Percentiles rank a stretch among this genome's conserved stretches.
phyloP scores from a whole-genome alignment of 2,113 vertebrate species.

The Eretmochelys imbricata region DNA sequence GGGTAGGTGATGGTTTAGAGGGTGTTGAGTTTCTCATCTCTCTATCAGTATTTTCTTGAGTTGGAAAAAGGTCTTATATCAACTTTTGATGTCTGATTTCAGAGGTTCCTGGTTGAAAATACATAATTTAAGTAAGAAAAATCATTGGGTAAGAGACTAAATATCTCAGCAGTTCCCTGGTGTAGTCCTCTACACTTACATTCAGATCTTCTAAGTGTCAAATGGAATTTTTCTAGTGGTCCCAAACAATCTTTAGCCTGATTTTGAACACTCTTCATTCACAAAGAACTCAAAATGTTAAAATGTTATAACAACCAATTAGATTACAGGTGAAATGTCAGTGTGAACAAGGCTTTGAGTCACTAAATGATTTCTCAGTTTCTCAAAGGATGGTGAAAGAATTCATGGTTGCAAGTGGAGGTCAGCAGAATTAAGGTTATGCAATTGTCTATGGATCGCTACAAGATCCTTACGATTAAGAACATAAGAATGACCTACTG shows the following conservation, averaged over 20 bases:
- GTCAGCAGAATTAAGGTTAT: not conserved
- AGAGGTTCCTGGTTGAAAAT: not conserved
- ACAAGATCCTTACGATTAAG: no score
- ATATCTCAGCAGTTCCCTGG: not conserved
- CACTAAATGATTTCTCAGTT: not conserved
- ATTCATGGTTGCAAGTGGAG: not conserved
- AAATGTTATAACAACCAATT: not conserved
- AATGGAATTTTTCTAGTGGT: not conserved
- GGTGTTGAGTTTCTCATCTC: not conserved
- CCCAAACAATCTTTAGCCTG: not conserved
- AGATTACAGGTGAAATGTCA: not conserved
- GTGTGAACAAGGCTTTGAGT: not conserved
- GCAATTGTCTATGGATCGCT: not conserved
- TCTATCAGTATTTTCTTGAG: conserved; percentile 29
- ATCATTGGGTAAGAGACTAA: not conserved
- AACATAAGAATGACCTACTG: no score
- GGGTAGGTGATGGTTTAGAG: not conserved
- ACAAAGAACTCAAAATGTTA: no score
- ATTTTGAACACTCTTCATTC: no score
- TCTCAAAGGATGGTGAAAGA: not conserved
- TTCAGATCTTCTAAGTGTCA: not conserved
- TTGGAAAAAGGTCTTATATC: not conserved
- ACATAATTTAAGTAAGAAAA: no score
- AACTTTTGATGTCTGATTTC: not conserved
- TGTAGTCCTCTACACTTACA: not conserved